Base-by-base conservation (phyloP, 2,888 invertebrate species). In the Cyclophora punctaria region DNA sequence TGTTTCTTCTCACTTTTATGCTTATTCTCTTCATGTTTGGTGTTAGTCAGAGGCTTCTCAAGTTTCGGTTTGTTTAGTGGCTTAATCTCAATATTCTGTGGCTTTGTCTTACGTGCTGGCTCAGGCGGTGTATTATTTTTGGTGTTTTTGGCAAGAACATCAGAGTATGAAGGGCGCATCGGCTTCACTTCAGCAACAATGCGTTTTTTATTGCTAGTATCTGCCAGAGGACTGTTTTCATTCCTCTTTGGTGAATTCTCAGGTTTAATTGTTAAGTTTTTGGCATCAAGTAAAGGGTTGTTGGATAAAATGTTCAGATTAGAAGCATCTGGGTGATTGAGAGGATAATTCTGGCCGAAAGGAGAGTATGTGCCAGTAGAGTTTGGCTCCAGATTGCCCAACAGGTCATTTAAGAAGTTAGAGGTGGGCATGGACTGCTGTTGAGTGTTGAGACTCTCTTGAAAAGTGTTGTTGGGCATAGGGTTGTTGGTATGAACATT, bases 111-210 rank as follows among this genome's bases (percentile, higher is more conserved):
- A 49, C 83, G 86, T 46, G 87, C 76, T 7, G 79, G 69, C 54
- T 91, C 91, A 4, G 77, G 56, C 51, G 71, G 78, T 35, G 77
- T 63, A 63, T 87, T 90, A 63, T 89, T 91, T 57, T 89, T 90
- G 41, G 85, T 81, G 56, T 89, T 89, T 79, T 96, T 96, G 37
- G 94, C 93, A 44, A 96, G 73, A 4, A 96, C 95, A 83, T 95
- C 95, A 0, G 96, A 96, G 74, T 96, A 96, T 7, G 94, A 93
- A 47, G 95, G 95, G 49, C 95, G 90, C 95, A 95, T 95, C 0
- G 95, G 95, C 67, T 94, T 94, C 0, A 96, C 95, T 82, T 95
- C 95, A 41, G 95, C 95, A 0, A 95, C 92, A 75, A 94, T 95
- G 48, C 95, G 90, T 51, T 93, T 93, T 63, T 91, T 91, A 53